Evolutionary conservation across 2,797 vertebrate genomes (phyloP).

Genomic region (Spheniscus humboldti): DNA sequence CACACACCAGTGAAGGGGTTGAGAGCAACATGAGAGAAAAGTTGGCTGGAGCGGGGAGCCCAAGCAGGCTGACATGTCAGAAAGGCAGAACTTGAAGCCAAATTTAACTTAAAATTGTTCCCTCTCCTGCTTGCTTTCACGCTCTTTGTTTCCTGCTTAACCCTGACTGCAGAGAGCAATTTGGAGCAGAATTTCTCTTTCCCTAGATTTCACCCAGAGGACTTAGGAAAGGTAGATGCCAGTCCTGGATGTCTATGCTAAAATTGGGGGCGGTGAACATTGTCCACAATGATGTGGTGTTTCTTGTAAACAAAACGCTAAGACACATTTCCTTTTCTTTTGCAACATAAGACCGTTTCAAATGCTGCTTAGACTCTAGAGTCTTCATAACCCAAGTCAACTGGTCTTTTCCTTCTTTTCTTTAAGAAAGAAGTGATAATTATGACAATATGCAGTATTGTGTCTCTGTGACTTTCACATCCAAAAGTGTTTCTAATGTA

Average conservation of each 20-base stretch:
- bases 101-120: not conserved
- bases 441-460: slow-evolving; percentile 55
- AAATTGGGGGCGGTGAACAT: not conserved
- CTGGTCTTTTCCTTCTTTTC: slow-evolving; percentile 20
- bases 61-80: not conserved
- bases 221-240: not conserved
- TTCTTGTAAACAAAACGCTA: not conserved
- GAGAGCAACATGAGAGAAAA: not conserved
- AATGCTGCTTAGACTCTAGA: not conserved
- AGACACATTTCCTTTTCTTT: slow-evolving; percentile 3
- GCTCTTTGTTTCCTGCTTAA: not conserved
- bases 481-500: not conserved
- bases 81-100: not conserved
- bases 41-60: not conserved
- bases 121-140: not conserved
- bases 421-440: slow-evolving; percentile 48
- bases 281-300: not conserved
- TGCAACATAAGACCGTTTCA: not conserved
- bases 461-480: slow-evolving; percentile 51
- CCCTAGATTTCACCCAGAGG: not conserved
- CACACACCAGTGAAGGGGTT: not conserved
- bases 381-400: slow-evolving; percentile 12
- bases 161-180: not conserved
- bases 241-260: not conserved
- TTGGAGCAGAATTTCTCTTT: not conserved